Percentiles rank a stretch among this genome's conserved stretches.
These are phyloP conservation scores for Sericinus montela DNA, from an alignment of 2,888 invertebrate genomes.

Conservation along the genomic window DNA sequence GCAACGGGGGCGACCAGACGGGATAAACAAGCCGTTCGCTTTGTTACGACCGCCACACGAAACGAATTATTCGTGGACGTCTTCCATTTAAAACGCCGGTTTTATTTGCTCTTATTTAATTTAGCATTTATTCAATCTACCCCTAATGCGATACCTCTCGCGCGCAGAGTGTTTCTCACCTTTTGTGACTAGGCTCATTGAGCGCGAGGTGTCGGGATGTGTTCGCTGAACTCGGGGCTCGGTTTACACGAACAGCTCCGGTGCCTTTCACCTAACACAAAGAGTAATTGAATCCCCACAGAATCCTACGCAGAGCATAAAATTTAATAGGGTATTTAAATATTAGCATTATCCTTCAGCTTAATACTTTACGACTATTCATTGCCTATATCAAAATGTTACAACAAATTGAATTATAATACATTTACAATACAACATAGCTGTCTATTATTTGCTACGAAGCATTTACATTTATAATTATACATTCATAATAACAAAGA, in stretches of 20 bases:
- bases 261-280: slow-evolving; percentile 76
- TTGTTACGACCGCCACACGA: slow-evolving; percentile 60
- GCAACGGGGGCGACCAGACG: slow-evolving; percentile 33
- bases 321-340: slow-evolving; percentile 80
- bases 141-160: slow-evolving; percentile 60
- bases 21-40: slow-evolving; percentile 33
- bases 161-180: slow-evolving; percentile 60
- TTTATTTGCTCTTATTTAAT: slow-evolving; percentile 79
- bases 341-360: slow-evolving; percentile 72
- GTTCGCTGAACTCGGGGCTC: slow-evolving; percentile 65
- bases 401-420: too few relatives aligned
- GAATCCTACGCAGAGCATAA: slow-evolving; percentile 76
- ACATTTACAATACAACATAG: too few relatives aligned
- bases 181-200: slow-evolving; percentile 77
- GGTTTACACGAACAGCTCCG: slow-evolving; percentile 70
- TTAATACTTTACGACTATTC: slow-evolving; percentile 76
- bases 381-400: slow-evolving; percentile 34
- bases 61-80: slow-evolving; percentile 59
- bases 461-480: too few relatives aligned
- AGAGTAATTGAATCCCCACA: slow-evolving; percentile 78
- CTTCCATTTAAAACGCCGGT: slow-evolving; percentile 64
- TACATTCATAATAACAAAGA: too few relatives aligned
- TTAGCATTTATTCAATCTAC: slow-evolving; percentile 79
- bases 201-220: slow-evolving; percentile 77
- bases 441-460: too few relatives aligned